A percentile compares a stretch with the other conserved stretches of the same genome.
Evolutionary conservation across 2,797 vertebrate genomes (phyloP).

Genomic region (Chloroceryle inda): DNA sequence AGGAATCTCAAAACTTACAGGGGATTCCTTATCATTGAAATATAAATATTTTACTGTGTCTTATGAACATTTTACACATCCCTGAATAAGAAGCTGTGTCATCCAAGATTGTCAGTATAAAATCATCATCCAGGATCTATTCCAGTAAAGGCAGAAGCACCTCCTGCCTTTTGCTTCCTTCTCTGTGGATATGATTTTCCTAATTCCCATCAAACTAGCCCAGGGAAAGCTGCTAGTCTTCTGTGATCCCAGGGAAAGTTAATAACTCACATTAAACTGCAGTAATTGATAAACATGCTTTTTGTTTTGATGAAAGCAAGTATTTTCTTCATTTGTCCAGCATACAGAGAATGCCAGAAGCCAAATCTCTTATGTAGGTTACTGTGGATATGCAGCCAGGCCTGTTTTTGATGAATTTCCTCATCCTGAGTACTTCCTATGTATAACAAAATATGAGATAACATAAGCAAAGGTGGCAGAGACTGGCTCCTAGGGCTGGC

Average conservation of each 20-base stretch:
- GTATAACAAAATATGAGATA: neutral
- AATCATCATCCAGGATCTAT: neutral
- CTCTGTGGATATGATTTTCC: neutral
- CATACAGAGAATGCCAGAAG: neutral
- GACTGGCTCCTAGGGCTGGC: neutral
- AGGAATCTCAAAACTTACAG: neutral
- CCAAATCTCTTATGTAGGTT: rapidly evolving
- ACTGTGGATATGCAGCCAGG: neutral
- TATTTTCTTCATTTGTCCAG: neutral
- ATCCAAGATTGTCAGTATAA: neutral
- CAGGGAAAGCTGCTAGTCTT: neutral
- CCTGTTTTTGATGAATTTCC: neutral
- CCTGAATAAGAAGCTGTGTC: neutral
- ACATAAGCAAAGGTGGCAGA: neutral
- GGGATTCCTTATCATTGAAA: neutral
- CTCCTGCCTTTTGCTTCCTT: neutral
- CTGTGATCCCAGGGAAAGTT: neutral
- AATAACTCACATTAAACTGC: neutral
- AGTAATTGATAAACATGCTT: neutral
- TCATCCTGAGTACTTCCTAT: neutral
- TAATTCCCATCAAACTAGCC: neutral
- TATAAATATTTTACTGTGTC: neutral
- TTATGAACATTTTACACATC: neutral
- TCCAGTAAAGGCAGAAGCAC: neutral
- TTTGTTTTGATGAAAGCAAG: neutral